Evolutionary conservation across 2,797 vertebrate species (phyloP).

Genomic region (Anomalospiza imberbis): DNA sequence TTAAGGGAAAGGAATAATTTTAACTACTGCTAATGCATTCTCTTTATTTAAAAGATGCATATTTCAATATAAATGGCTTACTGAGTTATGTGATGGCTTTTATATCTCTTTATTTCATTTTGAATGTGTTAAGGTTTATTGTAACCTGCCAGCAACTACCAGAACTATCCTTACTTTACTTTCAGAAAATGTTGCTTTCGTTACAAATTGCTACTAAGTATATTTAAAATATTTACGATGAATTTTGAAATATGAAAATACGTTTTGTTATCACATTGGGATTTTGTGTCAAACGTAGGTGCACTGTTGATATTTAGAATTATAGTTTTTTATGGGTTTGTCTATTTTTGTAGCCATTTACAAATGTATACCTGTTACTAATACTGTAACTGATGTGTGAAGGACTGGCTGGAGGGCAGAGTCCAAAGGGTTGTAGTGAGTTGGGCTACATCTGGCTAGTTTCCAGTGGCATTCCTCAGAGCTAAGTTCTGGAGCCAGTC

Average conservation of each 20-base stretch:
- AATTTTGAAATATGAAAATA: neutral
- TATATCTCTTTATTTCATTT: constrained; percentile 36
- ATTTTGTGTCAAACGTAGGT: neutral
- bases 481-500: neutral
- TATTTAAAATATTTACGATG: neutral
- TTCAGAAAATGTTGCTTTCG: neutral
- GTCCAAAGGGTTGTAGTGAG: neutral
- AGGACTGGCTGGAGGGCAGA: neutral
- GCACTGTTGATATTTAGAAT: neutral
- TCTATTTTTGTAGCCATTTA: neutral
- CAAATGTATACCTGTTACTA: neutral
- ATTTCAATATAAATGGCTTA: constrained; percentile 29
- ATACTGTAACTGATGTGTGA: neutral
- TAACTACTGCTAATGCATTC: neutral
- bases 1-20: neutral
- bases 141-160: neutral
- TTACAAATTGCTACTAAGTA: neutral
- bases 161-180: neutral
- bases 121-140: neutral
- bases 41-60: constrained; percentile 2
- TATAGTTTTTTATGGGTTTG: neutral
- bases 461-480: rapidly evolving
- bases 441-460: neutral
- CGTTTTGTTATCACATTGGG: neutral
- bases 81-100: neutral